Base-by-base conservation (phyloP, 1,140 invertebrate genomes). In the Samia ricini region DNA sequence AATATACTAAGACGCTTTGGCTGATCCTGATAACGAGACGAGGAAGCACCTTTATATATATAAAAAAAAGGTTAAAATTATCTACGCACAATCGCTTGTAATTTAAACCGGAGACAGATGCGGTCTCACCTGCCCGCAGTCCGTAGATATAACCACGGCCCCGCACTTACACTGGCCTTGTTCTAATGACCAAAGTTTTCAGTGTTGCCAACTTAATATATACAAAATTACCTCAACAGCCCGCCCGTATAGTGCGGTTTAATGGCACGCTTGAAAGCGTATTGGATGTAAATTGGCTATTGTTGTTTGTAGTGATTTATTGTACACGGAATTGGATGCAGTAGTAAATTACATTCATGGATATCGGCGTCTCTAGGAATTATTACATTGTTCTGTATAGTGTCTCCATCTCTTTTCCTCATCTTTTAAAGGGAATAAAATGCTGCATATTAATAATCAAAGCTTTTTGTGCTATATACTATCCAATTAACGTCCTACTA, bases 101-200 rank as follows among this genome's bases (percentile, higher is more conserved):
- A 70, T 69, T 74, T 67, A 19, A 8, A 51, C 51, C 60, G 56
- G n/a, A 56, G 29, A 50, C 24, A 23, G 12, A 33, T 58, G 62
- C 33, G 64, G 68, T 66, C 71, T 64, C 71, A 83, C 81, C 78
- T 79, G 77, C 70, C 69, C 63, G 63, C 66, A 56, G 68, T 74
- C 60, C 63, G 72, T 76, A 72, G 67, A 76, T 73, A 76, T 76
- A 77, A 73, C 68, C 67, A 72, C 64, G 66, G 72, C 73, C 71
- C 64, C 64, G 71, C 76, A 79, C 77, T 79, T 76, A 78, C 72
- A 78, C 68, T 75, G 77, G 75, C 74, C 77, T 74, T 72, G 71
- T 76, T 77, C 75, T 88, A 88, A 88, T 88, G 85, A 83, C 81
- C 71, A 72, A 88, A 88, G 78, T 88, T 88, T 74, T 69, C 73